Base-by-base conservation (phyloP, 1,140 invertebrate species). In the Brachionus paranguensis region DNA sequence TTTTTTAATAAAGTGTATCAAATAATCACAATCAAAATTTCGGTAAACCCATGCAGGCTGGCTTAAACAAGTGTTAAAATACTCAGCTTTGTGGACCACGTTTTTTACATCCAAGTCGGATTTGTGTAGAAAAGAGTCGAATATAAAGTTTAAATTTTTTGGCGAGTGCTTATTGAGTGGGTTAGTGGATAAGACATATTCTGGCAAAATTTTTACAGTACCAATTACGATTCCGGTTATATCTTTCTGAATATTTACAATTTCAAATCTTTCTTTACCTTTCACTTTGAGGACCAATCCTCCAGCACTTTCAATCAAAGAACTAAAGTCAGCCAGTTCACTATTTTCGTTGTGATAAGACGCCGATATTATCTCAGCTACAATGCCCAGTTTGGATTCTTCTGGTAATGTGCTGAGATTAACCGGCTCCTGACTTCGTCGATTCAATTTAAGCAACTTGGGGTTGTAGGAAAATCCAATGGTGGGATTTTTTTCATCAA, bases 1-100 rank as follows among this genome's bases (percentile, higher is more conserved):
- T 70, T 68, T 68, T 72, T 72, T 83, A 50, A 83, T 68, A 37
- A 72, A 83, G 24, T 68, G 50, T 14, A 83, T 83, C 8, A 83
- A 20, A 70, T 70, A 83, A 45, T 68, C 64, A 70, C 60, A 68
- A 47, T 83, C 81, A 68, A 24, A 53, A 55, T 68, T 68, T 20
- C 60, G n/a, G 17, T 68, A 47, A 7, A 83, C n/a, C 81, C 81
- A 83, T n/a, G 60, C 60, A n/a, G 81, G 68, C 10, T 70, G 53
- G 20, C 45, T 60, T 47, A 64, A 37, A n/a, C 7, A 3, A 27
- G 53, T 64, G 29, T 81, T 81, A 24, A 37, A 81, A 68, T 64
- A 81, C 27, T 81, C 78, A n/a, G 78, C 78, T 45, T 81, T 60
- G 10, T 64, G 29, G 60, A 2, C 27, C 10, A 43, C 33, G 8